Evolutionary conservation across 2,113 vertebrate genomes (phyloP).

Genomic region (Coptodon rendalli): DNA sequence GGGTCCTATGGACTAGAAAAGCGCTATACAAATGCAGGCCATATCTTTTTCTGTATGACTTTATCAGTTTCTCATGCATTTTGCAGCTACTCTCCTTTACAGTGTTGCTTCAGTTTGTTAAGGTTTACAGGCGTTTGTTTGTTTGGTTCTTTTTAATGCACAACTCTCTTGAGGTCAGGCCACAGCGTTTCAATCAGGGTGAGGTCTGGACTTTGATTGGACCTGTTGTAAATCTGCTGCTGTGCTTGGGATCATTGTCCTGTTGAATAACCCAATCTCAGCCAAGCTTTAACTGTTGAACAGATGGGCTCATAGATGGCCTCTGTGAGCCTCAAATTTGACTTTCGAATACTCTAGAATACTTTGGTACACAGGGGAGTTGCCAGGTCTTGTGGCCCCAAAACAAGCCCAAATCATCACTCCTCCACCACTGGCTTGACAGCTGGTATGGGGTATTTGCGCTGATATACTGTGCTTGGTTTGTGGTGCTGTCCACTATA

Average conservation of each 20-base stretch:
- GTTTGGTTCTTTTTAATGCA: neutral
- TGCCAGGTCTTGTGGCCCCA: neutral
- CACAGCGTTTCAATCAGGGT: neutral
- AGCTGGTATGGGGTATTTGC: neutral
- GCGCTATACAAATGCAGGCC: too few species aligned
- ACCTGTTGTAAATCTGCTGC: neutral
- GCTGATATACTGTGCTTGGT: neutral
- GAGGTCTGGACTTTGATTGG: neutral
- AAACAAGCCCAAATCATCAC: neutral
- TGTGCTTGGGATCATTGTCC: neutral
- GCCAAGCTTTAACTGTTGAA: neutral
- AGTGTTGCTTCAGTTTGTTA: neutral
- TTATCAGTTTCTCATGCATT: neutral
- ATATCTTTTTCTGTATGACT: neutral
- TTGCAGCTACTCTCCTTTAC: neutral
- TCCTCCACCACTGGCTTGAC: neutral
- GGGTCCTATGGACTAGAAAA: too few species aligned
- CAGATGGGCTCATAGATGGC: neutral
- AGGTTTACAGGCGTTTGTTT: neutral
- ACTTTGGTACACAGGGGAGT: neutral
- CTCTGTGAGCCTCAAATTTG: neutral
- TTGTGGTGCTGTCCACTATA: neutral
- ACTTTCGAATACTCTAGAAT: neutral
- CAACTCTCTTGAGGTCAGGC: neutral
- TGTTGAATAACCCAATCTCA: neutral